These are phyloP conservation scores for Serinus canaria DNA, from an alignment of 2,113 vertebrate genomes.

Conservation along the genomic window DNA sequence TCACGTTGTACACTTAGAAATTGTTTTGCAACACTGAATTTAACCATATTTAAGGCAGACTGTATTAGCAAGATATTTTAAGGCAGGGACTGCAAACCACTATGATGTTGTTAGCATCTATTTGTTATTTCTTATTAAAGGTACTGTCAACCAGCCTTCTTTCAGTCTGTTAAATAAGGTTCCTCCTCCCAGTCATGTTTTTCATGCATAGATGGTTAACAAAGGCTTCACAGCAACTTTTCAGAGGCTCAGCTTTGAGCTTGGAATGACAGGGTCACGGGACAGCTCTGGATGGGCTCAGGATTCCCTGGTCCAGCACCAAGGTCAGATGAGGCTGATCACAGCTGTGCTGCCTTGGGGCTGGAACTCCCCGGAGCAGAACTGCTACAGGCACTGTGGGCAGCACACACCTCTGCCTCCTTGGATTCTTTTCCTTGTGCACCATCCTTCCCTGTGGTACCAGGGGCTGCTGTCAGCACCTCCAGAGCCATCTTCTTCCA, in stretches of 20 bases:
- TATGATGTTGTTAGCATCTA: background rate
- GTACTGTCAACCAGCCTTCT: background rate
- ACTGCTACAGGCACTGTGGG: background rate
- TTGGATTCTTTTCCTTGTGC: background rate
- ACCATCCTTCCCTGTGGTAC: rapidly evolving
- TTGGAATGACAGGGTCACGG: rapidly evolving
- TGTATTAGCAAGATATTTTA: background rate
- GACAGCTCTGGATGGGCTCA: rapidly evolving
- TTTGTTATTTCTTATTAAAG: background rate
- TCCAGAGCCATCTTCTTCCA: background rate
- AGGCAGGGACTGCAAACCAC: background rate
- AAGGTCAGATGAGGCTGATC: background rate
- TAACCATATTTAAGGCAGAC: background rate
- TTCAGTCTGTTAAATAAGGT: background rate
- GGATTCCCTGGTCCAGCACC: background rate
- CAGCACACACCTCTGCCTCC: background rate
- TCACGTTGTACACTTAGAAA: background rate
- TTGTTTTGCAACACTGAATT: background rate
- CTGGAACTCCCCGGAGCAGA: background rate
- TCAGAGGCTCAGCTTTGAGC: background rate
- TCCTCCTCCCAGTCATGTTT: background rate
- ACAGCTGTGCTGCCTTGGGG: rapidly evolving
- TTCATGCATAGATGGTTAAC: background rate
- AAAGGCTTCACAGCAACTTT: background rate
- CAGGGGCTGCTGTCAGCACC: background rate